Base-by-base conservation (phyloP, 2,888 invertebrate genomes). In the Rhopalosiphum nymphaeae region DNA sequence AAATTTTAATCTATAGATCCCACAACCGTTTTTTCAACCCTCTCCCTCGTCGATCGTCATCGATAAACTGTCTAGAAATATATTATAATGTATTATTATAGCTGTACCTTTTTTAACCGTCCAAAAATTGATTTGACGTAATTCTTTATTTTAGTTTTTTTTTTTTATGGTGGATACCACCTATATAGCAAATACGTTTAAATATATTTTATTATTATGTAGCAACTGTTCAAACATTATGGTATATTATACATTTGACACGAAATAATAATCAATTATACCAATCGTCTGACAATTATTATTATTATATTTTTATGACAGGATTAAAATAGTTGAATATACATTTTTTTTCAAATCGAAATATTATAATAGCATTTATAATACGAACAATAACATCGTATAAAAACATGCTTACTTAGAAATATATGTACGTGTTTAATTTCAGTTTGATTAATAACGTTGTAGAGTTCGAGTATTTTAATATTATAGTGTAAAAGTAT, bases 1-100 rank as follows among this genome's bases (percentile, higher is more conserved):
- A 90, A 78, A 90, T 67, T 46, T 16, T 67, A 49, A 90, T 90
- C 78, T 53, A 49, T 29, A 56, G 42, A 56, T 84, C 84, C 56
- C 84, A 85, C 56, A n/a, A 21, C 42, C 91, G 84, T 91, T 84
- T 90, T 90, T 29, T n/a, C 91, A 29, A 85, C 84, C 91, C 84
- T 84, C 42, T 84, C 53, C n/a, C 42, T 78, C n/a, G 44, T 44
- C 36, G 56, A 67, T 29, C 57, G 44, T 90, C 46, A 46, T 78
- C 90, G 49, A 26, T 36, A 49, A 78, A 49, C 46, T 29, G n/a
- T 67, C 16, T 16, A 16, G 16, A 16, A 16, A 67, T 67, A 0
- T 42, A 78, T n/a, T 78, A 78, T 78, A 67, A 67, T 67, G 16
- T n/a, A 53, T 61, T 61, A 57, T 67, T 36, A 36, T 78, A 78